A percentile compares a stretch with the other conserved stretches of the same genome.
These are phyloP conservation scores for Andrena camellia DNA, from an alignment of 2,888 invertebrate genomes.

Conservation along the genomic window DNA sequence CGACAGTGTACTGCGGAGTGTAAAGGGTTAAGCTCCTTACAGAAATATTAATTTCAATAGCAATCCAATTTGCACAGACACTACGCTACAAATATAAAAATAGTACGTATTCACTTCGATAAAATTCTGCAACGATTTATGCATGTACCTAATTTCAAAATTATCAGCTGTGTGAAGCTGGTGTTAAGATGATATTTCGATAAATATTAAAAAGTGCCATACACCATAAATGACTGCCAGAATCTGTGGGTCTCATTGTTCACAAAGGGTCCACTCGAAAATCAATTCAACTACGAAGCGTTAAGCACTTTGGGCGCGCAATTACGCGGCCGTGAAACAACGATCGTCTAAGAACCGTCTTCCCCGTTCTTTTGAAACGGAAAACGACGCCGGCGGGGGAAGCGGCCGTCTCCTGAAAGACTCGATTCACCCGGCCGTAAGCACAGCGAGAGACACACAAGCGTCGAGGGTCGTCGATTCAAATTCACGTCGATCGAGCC, in stretches of 20 bases:
- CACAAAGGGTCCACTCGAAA: slow-evolving; percentile 44
- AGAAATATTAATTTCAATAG: too few species aligned
- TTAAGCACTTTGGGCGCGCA: slow-evolving; percentile 49
- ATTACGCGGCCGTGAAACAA: slow-evolving; percentile 62
- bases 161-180: too few species aligned
- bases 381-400: slow-evolving; percentile 49
- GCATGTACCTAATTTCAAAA: too few species aligned
- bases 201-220: background rate
- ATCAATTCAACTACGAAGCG: slow-evolving; percentile 45
- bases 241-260: slow-evolving; percentile 12
- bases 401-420: slow-evolving; percentile 57
- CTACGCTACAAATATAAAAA: too few species aligned
- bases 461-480: slow-evolving; percentile 65
- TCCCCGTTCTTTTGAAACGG: slow-evolving; percentile 61
- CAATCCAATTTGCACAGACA: too few species aligned
- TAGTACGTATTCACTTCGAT: too few species aligned
- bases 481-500: slow-evolving; percentile 73
- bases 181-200: too few species aligned
- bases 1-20: too few species aligned
- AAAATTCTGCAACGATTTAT: too few species aligned
- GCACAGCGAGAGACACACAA: slow-evolving; percentile 51
- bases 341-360: slow-evolving; percentile 61
- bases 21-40: too few species aligned
- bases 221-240: background rate
- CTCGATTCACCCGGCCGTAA: slow-evolving; percentile 59